Percentiles rank a stretch among this genome's conserved stretches.
These are phyloP conservation scores for Alsophila aescularia DNA, from an alignment of 2,888 invertebrate species.

Conservation along the genomic window DNA sequence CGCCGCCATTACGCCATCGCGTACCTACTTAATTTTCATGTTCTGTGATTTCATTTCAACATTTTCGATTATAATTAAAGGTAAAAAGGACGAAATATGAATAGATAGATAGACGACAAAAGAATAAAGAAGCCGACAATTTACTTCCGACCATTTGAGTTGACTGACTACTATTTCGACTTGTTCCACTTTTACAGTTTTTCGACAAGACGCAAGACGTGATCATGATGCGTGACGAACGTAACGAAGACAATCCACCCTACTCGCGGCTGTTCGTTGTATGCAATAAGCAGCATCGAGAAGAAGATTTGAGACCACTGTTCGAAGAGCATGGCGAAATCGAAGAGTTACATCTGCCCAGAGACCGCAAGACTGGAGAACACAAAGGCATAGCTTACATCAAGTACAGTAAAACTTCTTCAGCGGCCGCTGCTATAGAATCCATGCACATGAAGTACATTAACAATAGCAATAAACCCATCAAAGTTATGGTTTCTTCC, in stretches of 20 bases:
- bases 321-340: conserved; percentile 93
- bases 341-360: conserved; percentile 95
- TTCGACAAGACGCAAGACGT: conserved; percentile 21
- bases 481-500: conserved; percentile 96
- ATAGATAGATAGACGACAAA: too few species aligned
- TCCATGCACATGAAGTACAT: conserved; percentile 92
- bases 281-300: conserved; percentile 88
- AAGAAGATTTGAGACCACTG: conserved; percentile 90
- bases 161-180: conserved; percentile 18
- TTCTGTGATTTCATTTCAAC: too few species aligned
- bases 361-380: conserved; percentile 91
- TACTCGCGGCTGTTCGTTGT: conserved; percentile 96
- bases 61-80: too few species aligned
- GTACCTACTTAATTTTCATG: too few species aligned
- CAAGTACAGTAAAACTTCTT: conserved; percentile 95
- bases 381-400: conserved; percentile 96
- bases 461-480: conserved; percentile 88
- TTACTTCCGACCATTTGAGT: conserved; percentile 21
- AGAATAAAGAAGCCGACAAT: neutral
- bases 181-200: conserved; percentile 21
- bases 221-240: conserved; percentile 34
- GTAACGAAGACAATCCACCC: conserved; percentile 86
- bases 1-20: too few species aligned
- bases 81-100: too few species aligned
- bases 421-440: conserved; percentile 95